Base-by-base conservation (phyloP, 2,113 vertebrate genomes). In the Scomber japonicus region DNA sequence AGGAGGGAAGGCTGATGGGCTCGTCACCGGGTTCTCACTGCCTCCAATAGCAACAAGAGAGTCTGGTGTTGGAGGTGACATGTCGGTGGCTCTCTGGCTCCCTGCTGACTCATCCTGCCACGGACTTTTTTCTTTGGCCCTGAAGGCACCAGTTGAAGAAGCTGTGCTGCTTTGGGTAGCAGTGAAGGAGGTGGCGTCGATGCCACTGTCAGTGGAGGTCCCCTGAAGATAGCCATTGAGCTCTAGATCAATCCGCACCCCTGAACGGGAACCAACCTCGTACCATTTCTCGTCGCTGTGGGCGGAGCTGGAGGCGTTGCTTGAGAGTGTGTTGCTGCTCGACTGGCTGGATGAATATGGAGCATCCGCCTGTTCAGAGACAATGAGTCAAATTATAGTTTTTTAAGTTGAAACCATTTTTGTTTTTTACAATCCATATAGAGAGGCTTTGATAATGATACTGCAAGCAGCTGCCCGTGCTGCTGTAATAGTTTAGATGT, bases 201-300 rank as follows among this genome's bases (percentile, higher is more conserved):
- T 98, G 87, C 97, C 97, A 0, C 97, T 98, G 73, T 99, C 97
- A 0, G 97, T 95, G 0, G 97, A 98, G 0, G 96, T 94, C 65
- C 97, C 97, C 72, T 99, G 97, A 19, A 98, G 95, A 55, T 97
- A 98, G 90, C 96, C 96, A 64, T 96, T 97, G 71, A 97, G 93
- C 74, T 99, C 97, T 0, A 96, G 94, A 1, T 98, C 97, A 0
- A 94, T 92, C 76, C 96, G 95, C 49, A 96, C 96, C 2, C 95
- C 97, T 0, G 95, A 95, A 3, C 97, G 96, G 0, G 96, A 94
- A 64, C 94, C 91, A 0, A 90, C 89, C n/a, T 99, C 97, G 0
- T 97, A 98, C 97, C 97, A 99, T 5, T 97, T 98, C 89, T 99
- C 97, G 0, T 99, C 97, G 0, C 97, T 99, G 93, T 98, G 97